Percentiles rank a stretch among this genome's conserved stretches.
Conservation (phyloP, 2,797 vertebrate genomes). For the Anolis apletophallus region DNA sequence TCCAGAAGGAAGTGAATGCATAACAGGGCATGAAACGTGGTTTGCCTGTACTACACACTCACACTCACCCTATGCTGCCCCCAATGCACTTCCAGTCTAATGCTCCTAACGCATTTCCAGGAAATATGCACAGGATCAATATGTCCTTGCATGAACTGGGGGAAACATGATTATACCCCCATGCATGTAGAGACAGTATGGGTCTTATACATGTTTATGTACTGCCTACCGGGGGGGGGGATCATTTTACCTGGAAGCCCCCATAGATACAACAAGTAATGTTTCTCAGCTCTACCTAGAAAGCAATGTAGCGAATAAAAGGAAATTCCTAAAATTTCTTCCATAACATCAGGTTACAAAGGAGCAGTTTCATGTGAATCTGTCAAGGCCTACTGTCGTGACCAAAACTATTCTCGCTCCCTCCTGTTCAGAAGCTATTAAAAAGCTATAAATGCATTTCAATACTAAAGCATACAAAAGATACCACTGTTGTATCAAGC, state of each 20-base stretch:
- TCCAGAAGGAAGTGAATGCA: too few relatives aligned
- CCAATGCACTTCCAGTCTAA: neutral
- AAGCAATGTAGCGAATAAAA: conserved; percentile 68
- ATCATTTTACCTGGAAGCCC: neutral
- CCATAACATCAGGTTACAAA: conserved; percentile 73
- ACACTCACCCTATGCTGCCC: neutral
- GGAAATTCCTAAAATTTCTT: conserved; percentile 79
- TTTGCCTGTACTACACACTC: neutral
- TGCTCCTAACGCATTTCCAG: neutral
- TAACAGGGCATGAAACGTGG: neutral
- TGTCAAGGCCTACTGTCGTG: conserved; percentile 60
- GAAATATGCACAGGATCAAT: neutral
- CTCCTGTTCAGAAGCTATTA: conserved; percentile 64
- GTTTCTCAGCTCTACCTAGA: conserved; percentile 52
- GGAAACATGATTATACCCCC: neutral
- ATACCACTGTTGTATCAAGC: neutral
- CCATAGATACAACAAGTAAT: conserved; percentile 5
- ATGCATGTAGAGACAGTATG: too few relatives aligned
- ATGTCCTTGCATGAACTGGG: too few relatives aligned
- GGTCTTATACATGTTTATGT: too few relatives aligned
- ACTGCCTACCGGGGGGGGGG: neutral
- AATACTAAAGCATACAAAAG: conserved; percentile 30
- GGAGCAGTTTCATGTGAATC: conserved; percentile 72
- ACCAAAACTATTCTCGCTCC: conserved; percentile 47
- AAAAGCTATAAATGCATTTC: conserved; percentile 44